Base-by-base conservation (phyloP, 1,140 invertebrate genomes). In the Zelostemma sp. region DNA sequence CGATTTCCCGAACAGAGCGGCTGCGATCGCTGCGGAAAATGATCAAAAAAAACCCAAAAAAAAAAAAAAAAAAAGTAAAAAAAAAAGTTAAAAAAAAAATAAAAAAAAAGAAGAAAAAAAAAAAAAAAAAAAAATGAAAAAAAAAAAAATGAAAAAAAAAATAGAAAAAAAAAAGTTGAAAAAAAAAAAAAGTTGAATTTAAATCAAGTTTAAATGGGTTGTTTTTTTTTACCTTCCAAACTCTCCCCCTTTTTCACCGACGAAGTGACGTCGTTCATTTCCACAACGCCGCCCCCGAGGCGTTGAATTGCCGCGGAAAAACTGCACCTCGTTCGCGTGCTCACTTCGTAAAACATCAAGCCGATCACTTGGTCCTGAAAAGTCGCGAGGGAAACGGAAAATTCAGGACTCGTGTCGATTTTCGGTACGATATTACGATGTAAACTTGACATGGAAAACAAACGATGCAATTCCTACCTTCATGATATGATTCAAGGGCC, bases 161-260 rank as follows among this genome's bases (percentile, higher is more conserved):
- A 28, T 28, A 4, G 25, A 28, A 28, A 28, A 28, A 28, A 28
- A 28, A 4, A 8, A 28, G 8, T 28, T 3, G 8, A 28, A 33
- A 25, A 16, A 8, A n/a, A n/a, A n/a, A n/a, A n/a, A n/a, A n/a
- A n/a, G n/a, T n/a, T n/a, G n/a, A n/a, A n/a, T n/a, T n/a, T n/a
- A n/a, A n/a, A n/a, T n/a, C n/a, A n/a, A n/a, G n/a, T n/a, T n/a
- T n/a, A n/a, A n/a, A n/a, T n/a, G n/a, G n/a, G n/a, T n/a, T n/a
- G n/a, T n/a, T n/a, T n/a, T n/a, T n/a, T n/a, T n/a, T 31, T 40
- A 90, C 91, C 92, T 89, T 98, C 95, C 9, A 99, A 86, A 12
- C 93, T 92, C 88, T 99, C 98, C 46, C 98, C 98, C 86, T 99
- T 99, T 78, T 97, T 93, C 8, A 94, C 93, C 0, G 97, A 99